Evolutionary conservation across 2,113 vertebrate genomes (phyloP).

Genomic region (Himantopus leucocephalus): DNA sequence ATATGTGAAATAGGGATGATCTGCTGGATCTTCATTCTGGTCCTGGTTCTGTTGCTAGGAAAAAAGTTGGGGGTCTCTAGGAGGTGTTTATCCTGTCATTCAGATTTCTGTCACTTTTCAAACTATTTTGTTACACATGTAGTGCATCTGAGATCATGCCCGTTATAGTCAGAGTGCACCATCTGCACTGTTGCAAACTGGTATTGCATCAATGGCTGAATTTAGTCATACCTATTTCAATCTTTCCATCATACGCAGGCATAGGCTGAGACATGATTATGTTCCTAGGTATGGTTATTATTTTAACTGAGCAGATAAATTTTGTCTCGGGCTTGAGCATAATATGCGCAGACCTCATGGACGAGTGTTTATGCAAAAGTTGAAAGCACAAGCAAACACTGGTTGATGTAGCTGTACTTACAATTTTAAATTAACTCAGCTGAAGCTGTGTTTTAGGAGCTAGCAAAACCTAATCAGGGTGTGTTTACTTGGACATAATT

Average conservation of each 20-base stretch:
- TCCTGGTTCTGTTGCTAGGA: background rate
- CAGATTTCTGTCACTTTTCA: background rate
- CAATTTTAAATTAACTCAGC: background rate
- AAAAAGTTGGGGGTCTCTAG: background rate
- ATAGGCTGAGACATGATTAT: background rate
- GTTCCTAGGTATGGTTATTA: background rate
- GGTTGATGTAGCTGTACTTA: background rate
- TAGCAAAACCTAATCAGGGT: background rate
- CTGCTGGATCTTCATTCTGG: background rate
- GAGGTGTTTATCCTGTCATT: background rate
- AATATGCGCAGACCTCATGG: background rate
- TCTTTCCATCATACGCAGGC: background rate
- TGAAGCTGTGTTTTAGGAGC: background rate
- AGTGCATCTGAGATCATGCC: background rate
- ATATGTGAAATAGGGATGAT: rapidly evolving
- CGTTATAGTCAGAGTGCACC: background rate
- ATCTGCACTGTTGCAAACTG: background rate
- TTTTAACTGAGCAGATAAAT: background rate
- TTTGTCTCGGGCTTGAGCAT: background rate
- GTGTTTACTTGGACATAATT: background rate
- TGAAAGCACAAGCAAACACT: background rate
- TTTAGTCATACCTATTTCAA: background rate
- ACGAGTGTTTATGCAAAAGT: background rate
- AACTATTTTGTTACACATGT: background rate
- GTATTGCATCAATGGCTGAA: background rate